Conservation (phyloP, 2,797 vertebrate species). For the Sus cebifrons region DNA sequence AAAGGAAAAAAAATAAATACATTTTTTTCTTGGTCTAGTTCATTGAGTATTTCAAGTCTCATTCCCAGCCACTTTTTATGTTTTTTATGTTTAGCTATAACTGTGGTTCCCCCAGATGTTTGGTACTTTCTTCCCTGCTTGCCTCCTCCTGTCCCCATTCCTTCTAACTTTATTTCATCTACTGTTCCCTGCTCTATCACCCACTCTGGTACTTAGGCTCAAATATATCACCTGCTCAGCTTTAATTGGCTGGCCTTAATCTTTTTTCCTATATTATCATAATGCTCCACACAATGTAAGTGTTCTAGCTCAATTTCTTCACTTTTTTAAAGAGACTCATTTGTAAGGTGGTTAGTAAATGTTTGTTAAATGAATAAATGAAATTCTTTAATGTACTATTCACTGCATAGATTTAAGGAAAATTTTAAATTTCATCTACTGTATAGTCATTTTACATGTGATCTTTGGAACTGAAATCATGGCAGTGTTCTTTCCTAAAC, state of each 20-base stretch:
- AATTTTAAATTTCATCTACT: slow-evolving; percentile 17
- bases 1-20: no score
- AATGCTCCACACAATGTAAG: not conserved
- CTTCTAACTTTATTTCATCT: not conserved
- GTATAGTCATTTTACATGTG: slow-evolving; percentile 46
- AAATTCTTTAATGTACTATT: slow-evolving; percentile 54
- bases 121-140: slow-evolving; percentile 43
- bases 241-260: not conserved
- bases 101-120: not conserved
- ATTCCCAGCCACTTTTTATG: not conserved
- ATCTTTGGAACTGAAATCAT: slow-evolving; percentile 32
- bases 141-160: not conserved
- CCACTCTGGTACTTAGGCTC: not conserved
- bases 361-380: slow-evolving; percentile 60
- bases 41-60: no score
- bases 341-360: slow-evolving; percentile 51
- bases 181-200: not conserved
- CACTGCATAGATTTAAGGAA: not conserved
- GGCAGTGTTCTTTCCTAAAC: slow-evolving; percentile 67
- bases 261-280: not conserved
- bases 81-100: not conserved
- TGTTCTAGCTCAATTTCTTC: not conserved
- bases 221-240: not conserved
- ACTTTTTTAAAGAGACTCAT: slow-evolving; percentile 28
- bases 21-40: no score